Evolutionary conservation across 2,113 vertebrate genomes (phyloP), one percentile per base, ranked within the genome.

Genomic region (Astatotilapia flaviijosephi): DNA sequence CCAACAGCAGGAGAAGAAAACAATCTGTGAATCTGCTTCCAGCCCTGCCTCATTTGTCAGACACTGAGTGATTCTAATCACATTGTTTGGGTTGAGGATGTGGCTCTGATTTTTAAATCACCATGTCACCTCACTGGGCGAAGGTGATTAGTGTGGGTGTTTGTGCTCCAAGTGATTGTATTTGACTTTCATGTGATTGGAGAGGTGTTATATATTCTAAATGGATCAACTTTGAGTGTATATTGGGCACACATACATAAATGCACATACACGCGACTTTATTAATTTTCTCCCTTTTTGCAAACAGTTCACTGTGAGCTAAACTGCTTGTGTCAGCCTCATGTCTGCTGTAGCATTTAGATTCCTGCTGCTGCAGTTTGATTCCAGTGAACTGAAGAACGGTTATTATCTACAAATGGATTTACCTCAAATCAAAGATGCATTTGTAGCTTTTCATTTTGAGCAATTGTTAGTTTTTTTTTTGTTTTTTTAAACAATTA

Each of bases 111-210:
- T 91, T 86, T 53, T 87, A 91, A 90, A 93, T 92, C 86, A 42
- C 86, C 80, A 86, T 17, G 77, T 86, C 90, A 82, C 87, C 83
- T 86, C 58, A 45, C 65, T 86, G 88, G 81, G 85, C 35, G 5
- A 80, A 91, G 87, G 90, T 88, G 89, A 90, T 93, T 84, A 94
- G 90, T 14, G 60, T 83, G 75, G 90, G 86, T 84, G 77, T 83
- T 86, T 47, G 86, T 81, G 60, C 70, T 83, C 47, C 12, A 26
- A 83, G 62, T 94, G 91, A 95, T 93, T 94, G 89, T 93, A 93
- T 95, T 93, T 93, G 91, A 93, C 19, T 85, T 85, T 86, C 79
- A 79, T 89, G 49, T 87, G 86, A 95, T 92, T 92, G 92, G 85
- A 94, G 60, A 21, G 28, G 9, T 82, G 84, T 77, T 88, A 73